phyloP scores from a whole-genome alignment of 2,113 vertebrate genomes.

The Natator depressus region DNA sequence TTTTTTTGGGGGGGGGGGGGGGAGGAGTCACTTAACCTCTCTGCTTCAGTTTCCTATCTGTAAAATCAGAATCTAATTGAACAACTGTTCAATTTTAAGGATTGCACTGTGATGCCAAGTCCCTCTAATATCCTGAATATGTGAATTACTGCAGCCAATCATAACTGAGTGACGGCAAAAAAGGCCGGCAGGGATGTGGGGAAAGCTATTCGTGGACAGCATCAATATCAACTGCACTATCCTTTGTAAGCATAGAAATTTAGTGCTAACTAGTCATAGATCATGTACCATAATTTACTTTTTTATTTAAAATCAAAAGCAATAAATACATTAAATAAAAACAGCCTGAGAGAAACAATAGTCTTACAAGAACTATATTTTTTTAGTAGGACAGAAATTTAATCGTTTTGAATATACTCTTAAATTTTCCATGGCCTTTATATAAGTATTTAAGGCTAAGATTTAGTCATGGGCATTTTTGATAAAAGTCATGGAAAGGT shows the following conservation, averaged over 20 bases:
- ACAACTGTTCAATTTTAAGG: background rate
- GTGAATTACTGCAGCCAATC: background rate
- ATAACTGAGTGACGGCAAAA: constrained; percentile 39
- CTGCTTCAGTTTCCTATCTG: background rate
- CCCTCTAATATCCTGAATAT: background rate
- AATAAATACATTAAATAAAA: constrained; percentile 65
- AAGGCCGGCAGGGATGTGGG: constrained; percentile 5
- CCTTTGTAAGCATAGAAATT: constrained; percentile 60
- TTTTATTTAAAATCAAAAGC: constrained; percentile 64
- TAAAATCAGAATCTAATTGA: background rate
- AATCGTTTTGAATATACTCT: constrained; percentile 50
- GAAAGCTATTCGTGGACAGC: constrained; percentile 39
- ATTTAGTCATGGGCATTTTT: no score
- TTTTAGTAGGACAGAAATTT: constrained; percentile 43
- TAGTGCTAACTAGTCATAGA: constrained; percentile 67
- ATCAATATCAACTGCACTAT: constrained; percentile 55
- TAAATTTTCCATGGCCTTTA: constrained; percentile 24
- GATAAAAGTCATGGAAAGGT: no score
- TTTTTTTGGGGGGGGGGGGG: background rate
- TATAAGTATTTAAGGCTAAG: background rate
- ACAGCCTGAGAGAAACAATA: constrained; percentile 30
- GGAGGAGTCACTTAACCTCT: background rate
- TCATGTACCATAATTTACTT: constrained; percentile 63
- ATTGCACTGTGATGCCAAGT: background rate
- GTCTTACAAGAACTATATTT: background rate